Evolutionary conservation across 2,797 vertebrate species (phyloP), one percentile per base, ranked within the genome.

Genomic region (Oreochromis grahami): DNA sequence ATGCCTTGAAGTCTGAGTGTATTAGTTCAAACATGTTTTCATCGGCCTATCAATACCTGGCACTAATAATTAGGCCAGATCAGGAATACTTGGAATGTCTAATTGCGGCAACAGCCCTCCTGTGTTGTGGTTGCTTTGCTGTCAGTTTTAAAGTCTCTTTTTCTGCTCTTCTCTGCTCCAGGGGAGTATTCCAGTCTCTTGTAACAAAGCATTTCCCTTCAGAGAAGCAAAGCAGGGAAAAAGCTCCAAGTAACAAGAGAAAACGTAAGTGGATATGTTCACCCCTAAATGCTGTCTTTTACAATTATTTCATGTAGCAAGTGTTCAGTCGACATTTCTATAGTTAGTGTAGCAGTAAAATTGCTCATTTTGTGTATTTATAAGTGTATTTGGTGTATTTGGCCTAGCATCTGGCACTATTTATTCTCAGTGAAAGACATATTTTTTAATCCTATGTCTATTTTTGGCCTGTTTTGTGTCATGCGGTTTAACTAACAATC

Each of bases 181-280:
- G 98, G 96, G 98, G 98, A 86, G 98, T 99, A 80, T 99, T 99
- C 95, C 97, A 98, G 92, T 99, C 98, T 38, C 96, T 99, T 60
- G 98, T 99, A 90, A 95, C 95, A 82, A 99, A 99, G 95, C 98
- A 99, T 95, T 99, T 99, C 94, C 98, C 98, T 48, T 98, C 98
- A 80, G 97, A 97, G 93, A 99, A 99, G 93, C 97, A 98, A 94
- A 97, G 97, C 91, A 95, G 97, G 91, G 98, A 99, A 89, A 98
- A 98, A 91, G 96, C 95, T 82, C 94, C 95, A 1, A 96, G 97
- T 80, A 97, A 92, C 91, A 99, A 99, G 89, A 97, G 98, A 90
- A 99, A 98, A 97, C 96, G 98, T 99, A 96, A 96, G 98, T 94
- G 10, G 53, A 34, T 26, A 51, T 78, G 32, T 36, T 34, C 11